A percentile compares a stretch with the other conserved stretches of the same genome.
Evolutionary conservation across 2,888 invertebrate genomes (phyloP).

Genomic region (Andrena dorsata): DNA sequence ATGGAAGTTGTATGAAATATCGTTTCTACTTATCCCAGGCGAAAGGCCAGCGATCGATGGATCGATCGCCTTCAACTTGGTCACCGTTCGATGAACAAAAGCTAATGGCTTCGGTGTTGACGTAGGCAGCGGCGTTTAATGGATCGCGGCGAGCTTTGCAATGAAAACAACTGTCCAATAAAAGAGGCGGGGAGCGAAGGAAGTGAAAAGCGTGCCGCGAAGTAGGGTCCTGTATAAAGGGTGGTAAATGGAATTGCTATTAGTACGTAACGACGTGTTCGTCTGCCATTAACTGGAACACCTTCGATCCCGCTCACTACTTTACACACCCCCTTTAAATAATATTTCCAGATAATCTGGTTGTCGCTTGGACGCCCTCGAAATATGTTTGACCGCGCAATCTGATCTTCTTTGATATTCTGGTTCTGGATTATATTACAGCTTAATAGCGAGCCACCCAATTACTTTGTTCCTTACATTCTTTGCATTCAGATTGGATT

Average conservation of each 20-base stretch:
- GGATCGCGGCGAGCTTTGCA: slow-evolving; percentile 72
- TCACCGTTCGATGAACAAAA: slow-evolving; percentile 62
- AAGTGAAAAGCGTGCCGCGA: slow-evolving; percentile 17
- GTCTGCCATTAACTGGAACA: slow-evolving; percentile 2
- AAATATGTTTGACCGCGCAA: slow-evolving; percentile 12
- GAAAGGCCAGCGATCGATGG: slow-evolving; percentile 41
- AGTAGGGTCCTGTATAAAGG: slow-evolving; percentile 50
- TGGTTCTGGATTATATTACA: too few species aligned
- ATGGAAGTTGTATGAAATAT: background rate
- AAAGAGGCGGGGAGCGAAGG: slow-evolving; percentile 37
- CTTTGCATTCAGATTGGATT: too few species aligned
- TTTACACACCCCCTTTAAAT: slow-evolving; percentile 45
- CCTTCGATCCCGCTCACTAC: slow-evolving; percentile 35
- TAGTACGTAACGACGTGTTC: slow-evolving; percentile 42
- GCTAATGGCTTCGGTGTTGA: slow-evolving; percentile 71
- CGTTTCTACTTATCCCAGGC: slow-evolving; percentile 22
- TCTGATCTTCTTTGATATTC: background rate
- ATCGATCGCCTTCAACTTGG: slow-evolving; percentile 53
- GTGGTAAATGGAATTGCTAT: slow-evolving; percentile 55
- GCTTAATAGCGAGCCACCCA: too few species aligned
- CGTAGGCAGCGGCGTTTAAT: slow-evolving; percentile 75
- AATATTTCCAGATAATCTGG: slow-evolving; percentile 38
- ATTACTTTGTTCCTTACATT: too few species aligned
- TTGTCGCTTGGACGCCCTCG: slow-evolving; percentile 23
- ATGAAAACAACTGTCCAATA: slow-evolving; percentile 70